Conservation (phyloP, 2,888 invertebrate genomes). For the Alcis repandata region DNA sequence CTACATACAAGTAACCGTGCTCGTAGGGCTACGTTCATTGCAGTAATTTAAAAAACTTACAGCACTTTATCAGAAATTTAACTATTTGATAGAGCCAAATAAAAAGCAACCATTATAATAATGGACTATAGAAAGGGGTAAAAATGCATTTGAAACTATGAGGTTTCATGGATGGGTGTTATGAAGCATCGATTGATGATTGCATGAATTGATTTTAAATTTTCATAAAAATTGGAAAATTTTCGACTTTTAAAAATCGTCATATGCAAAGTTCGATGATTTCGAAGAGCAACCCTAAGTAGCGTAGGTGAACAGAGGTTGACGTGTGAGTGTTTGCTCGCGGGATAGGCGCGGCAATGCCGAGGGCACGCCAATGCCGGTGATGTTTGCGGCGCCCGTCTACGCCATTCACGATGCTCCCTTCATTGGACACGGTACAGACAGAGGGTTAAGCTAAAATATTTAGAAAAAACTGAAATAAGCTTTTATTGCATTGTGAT, state of each 20-base stretch:
- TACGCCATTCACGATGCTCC: constrained; percentile 71
- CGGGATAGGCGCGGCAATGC: constrained; percentile 69
- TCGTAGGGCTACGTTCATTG: neutral
- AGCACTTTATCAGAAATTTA: neutral
- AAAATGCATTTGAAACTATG: too few relatives aligned
- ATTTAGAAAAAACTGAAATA: neutral
- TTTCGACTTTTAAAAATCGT: neutral
- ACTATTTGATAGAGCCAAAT: neutral
- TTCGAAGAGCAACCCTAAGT: constrained; percentile 27
- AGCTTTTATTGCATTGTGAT: neutral
- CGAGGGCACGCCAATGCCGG: constrained; percentile 59
- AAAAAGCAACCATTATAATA: neutral
- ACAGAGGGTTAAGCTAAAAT: constrained; percentile 21
- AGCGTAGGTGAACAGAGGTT: constrained; percentile 20
- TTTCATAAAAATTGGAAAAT: too few relatives aligned
- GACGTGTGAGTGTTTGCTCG: constrained; percentile 71
- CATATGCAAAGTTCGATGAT: neutral
- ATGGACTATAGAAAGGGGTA: too few relatives aligned
- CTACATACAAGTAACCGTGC: neutral
- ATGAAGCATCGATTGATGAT: too few relatives aligned
- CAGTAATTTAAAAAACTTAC: too few relatives aligned
- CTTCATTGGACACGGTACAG: constrained; percentile 39
- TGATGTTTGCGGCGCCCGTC: constrained; percentile 73
- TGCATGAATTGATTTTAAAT: too few relatives aligned
- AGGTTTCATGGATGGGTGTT: too few relatives aligned